Percentiles rank a stretch among this genome's conserved stretches.
These are phyloP conservation scores for Ichneumoninae sp. DNA, from an alignment of 2,888 invertebrate genomes.

Conservation along the genomic window DNA sequence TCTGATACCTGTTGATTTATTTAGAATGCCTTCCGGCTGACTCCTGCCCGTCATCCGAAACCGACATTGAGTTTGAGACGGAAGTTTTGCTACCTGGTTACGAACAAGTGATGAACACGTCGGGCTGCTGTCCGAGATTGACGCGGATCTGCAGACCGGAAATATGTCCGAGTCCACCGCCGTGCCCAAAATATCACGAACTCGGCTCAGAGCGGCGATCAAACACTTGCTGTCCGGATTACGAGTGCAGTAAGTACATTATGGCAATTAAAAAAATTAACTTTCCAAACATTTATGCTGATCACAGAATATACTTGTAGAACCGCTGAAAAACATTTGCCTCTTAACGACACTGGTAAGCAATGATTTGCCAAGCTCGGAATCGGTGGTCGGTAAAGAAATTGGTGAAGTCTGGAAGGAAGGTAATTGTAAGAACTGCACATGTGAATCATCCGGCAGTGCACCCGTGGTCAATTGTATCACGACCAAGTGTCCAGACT, in stretches of 20 bases:
- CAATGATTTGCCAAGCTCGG: slow-evolving; percentile 74
- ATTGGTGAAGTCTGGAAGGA: slow-evolving; percentile 88
- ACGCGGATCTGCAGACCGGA: slow-evolving; percentile 87
- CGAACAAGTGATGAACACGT: slow-evolving; percentile 85
- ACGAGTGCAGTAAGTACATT: slow-evolving; percentile 87
- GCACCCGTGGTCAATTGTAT: slow-evolving; percentile 84
- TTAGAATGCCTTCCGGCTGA: slow-evolving; percentile 90
- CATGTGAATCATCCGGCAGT: slow-evolving; percentile 84
- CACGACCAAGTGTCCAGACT: slow-evolving; percentile 85
- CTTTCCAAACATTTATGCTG: neutral
- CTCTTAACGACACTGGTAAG: slow-evolving; percentile 87
- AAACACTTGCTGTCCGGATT: slow-evolving; percentile 88
- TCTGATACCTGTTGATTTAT: slow-evolving; percentile 30
- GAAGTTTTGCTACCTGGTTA: slow-evolving; percentile 87
- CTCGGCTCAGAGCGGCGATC: slow-evolving; percentile 78
- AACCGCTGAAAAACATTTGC: slow-evolving; percentile 88
- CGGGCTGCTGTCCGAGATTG: slow-evolving; percentile 90
- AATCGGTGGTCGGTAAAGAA: slow-evolving; percentile 64
- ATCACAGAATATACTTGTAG: slow-evolving; percentile 79
- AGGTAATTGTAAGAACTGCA: slow-evolving; percentile 89
- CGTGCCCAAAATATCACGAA: slow-evolving; percentile 87
- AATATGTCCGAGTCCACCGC: slow-evolving; percentile 87
- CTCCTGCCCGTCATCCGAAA: slow-evolving; percentile 86
- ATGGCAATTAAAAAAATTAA: slow-evolving; percentile 8
- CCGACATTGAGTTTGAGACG: slow-evolving; percentile 78